Percentiles rank a stretch among this genome's conserved stretches.
These are phyloP conservation scores for Drosophila parthenogenetica DNA, from an alignment of 2,888 invertebrate genomes.

Conservation along the genomic window DNA sequence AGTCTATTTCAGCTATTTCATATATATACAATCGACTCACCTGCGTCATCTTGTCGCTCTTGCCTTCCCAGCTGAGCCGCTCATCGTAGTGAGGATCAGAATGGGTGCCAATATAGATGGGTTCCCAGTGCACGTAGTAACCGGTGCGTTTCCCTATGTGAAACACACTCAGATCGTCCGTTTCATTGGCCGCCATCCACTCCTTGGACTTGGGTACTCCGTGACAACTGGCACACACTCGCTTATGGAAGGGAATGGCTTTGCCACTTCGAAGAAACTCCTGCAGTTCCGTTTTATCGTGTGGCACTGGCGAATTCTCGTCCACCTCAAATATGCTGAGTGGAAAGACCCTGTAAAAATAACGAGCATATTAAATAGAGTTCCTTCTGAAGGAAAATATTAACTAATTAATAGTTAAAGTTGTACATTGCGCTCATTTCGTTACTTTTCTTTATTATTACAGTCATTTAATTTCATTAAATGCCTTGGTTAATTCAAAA, in stretches of 20 bases:
- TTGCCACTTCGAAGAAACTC: constrained; percentile 91
- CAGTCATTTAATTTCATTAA: too few species aligned
- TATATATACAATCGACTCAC: constrained; percentile 85
- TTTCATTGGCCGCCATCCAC: constrained; percentile 91
- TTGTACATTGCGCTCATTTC: too few species aligned
- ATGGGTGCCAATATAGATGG: constrained; percentile 96
- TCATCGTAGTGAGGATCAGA: constrained; percentile 95
- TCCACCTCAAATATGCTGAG: constrained; percentile 95
- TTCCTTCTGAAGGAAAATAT: too few species aligned
- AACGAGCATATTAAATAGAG: too few species aligned
- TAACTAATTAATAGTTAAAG: too few species aligned
- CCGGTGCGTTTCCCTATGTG: constrained; percentile 93
- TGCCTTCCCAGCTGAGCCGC: constrained; percentile 96
- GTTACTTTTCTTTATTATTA: too few species aligned
- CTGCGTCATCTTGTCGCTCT: constrained; percentile 98
- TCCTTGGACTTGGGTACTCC: constrained; percentile 94
- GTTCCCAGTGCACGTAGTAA: constrained; percentile 94
- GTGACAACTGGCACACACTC: constrained; percentile 95
- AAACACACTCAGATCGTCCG: constrained; percentile 90
- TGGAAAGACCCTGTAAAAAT: constrained; percentile 90
- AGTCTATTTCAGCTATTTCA: too few species aligned
- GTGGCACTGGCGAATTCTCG: constrained; percentile 88
- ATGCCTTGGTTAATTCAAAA: too few species aligned
- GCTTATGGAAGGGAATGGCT: constrained; percentile 96
- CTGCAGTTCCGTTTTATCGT: constrained; percentile 90